Conservation (phyloP, 2,797 vertebrate genomes). For the Lateolabrax maculatus region DNA sequence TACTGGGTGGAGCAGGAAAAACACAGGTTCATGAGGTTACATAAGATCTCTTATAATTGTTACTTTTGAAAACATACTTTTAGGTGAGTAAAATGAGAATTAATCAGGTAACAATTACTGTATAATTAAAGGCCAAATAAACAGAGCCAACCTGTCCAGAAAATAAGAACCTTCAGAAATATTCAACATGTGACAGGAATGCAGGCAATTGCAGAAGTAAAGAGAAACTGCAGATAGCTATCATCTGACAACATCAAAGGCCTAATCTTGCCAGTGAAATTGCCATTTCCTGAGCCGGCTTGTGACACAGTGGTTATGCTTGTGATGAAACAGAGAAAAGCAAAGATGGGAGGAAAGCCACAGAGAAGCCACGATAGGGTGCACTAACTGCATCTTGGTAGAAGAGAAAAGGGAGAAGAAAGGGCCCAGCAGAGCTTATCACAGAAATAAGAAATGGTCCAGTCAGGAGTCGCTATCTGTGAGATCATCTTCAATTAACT, state of each 20-base stretch:
- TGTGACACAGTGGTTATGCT: slow-evolving; percentile 35
- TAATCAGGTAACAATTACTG: background rate
- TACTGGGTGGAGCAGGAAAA: background rate
- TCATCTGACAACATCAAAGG: slow-evolving; percentile 60
- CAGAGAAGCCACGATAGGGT: slow-evolving; percentile 1
- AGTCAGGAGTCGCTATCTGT: slow-evolving; percentile 67
- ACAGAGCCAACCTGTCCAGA: background rate
- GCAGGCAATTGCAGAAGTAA: slow-evolving; percentile 10
- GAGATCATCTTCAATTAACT: slow-evolving; percentile 76
- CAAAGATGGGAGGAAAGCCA: slow-evolving; percentile 16
- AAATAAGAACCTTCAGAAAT: slow-evolving; percentile 30
- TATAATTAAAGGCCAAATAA: background rate
- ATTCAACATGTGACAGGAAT: slow-evolving; percentile 20
- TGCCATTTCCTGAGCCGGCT: slow-evolving; percentile 42
- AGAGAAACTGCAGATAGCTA: slow-evolving; percentile 27
- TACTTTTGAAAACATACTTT: background rate
- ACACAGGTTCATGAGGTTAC: background rate
- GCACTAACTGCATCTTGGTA: slow-evolving; percentile 18
- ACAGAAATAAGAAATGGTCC: slow-evolving; percentile 50
- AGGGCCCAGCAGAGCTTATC: slow-evolving; percentile 28
- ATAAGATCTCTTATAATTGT: too few species aligned
- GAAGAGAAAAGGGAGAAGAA: background rate
- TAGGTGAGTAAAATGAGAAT: background rate
- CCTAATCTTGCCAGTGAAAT: slow-evolving; percentile 54
- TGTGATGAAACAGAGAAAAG: slow-evolving; percentile 42